A percentile compares a stretch with the other conserved stretches of the same genome.
phyloP scores from a whole-genome alignment of 2,888 invertebrate species.

The Amphiduros pacificus region DNA sequence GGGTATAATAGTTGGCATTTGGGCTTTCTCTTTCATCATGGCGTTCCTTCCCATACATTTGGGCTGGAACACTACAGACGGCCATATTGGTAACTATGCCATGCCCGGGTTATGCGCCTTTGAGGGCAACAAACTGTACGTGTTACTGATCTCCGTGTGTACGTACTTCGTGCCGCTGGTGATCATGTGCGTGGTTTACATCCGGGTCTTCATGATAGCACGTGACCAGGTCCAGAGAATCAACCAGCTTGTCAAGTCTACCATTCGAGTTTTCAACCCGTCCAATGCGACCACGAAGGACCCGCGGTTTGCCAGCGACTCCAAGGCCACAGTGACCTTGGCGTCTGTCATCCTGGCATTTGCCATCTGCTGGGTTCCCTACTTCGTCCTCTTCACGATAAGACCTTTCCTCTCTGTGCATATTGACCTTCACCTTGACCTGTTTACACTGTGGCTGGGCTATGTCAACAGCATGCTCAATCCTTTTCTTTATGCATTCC shows the following conservation, averaged over 20 bases:
- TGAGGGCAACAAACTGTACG: conserved; percentile 17
- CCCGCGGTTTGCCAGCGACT: conserved; percentile 9
- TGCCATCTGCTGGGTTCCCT: conserved; percentile 19
- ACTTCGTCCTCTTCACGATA: conserved; percentile 14
- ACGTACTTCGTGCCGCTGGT: conserved; percentile 23
- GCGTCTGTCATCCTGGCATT: conserved; percentile 16
- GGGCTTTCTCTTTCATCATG: conserved; percentile 18
- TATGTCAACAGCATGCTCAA: conserved; percentile 18
- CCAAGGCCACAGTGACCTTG: conserved; percentile 13
- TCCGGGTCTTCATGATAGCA: conserved; percentile 17
- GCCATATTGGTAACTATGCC: conserved; percentile 7
- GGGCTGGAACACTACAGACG: conserved; percentile 19
- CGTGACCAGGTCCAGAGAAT: conserved; percentile 17
- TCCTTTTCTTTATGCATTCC: conserved; percentile 16
- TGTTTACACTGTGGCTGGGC: conserved; percentile 16
- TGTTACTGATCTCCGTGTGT: conserved; percentile 15
- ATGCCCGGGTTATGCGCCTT: conserved; percentile 10
- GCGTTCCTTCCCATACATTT: conserved; percentile 18
- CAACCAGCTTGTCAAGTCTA: conserved; percentile 11
- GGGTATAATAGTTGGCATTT: conserved; percentile 8
- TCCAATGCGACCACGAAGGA: background rate
- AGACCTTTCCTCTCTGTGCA: conserved; percentile 7
- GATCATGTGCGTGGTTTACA: conserved; percentile 24
- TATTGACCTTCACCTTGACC: conserved; percentile 12
- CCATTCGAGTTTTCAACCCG: conserved; percentile 10